These are phyloP conservation scores for Takifugu flavidus DNA, from an alignment of 2,113 vertebrate genomes.

Conservation along the genomic window DNA sequence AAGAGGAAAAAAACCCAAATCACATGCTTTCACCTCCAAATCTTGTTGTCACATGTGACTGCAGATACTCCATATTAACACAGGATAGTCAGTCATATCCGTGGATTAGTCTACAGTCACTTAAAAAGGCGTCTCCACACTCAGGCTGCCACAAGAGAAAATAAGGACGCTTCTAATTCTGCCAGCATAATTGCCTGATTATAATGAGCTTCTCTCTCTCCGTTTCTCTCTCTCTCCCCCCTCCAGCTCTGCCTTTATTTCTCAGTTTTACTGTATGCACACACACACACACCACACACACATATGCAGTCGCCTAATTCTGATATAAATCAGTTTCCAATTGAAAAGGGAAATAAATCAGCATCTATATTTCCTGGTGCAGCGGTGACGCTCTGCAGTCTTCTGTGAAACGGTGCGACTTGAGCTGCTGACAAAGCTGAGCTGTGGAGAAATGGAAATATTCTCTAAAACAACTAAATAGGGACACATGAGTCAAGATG, in stretches of 20 bases:
- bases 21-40: conserved; percentile 74
- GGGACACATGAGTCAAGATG: not conserved
- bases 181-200: conserved; percentile 75
- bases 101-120: conserved; percentile 59
- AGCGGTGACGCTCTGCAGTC: conserved; percentile 12
- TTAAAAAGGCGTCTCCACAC: conserved; percentile 59
- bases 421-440: not conserved
- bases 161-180: conserved; percentile 73
- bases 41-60: conserved; percentile 67
- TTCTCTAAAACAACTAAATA: conserved; percentile 14
- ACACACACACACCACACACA: conserved; percentile 11
- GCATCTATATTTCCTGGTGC: conserved; percentile 47
- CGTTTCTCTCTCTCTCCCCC: conserved; percentile 31
- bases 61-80: conserved; percentile 58
- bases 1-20: conserved; percentile 69
- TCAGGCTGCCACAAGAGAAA: conserved; percentile 64
- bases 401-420: conserved; percentile 14
- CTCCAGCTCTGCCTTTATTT: conserved; percentile 60
- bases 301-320: conserved; percentile 43
- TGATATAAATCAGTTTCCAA: conserved; percentile 61
- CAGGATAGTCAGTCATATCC: conserved; percentile 60
- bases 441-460: conserved; percentile 9
- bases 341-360: conserved; percentile 32
- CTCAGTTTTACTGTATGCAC: conserved; percentile 35
- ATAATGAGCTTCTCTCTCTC: conserved; percentile 70